Conservation (phyloP, 35 echinoderm and acorn worm genomes). For the Ophiothrix spiculata region DNA sequence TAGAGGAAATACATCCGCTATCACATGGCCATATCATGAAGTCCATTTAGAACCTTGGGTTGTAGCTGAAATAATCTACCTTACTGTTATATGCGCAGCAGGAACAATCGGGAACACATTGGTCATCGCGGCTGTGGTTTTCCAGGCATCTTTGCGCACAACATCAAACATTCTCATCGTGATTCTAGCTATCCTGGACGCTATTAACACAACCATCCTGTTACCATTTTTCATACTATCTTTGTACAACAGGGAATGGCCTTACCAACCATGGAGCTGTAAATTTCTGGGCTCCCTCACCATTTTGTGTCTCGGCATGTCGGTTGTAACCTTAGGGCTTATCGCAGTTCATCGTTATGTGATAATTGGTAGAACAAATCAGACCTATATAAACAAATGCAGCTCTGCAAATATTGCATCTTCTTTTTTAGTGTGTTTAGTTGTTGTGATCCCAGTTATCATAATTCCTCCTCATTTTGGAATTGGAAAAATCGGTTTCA, state of each 20-base stretch:
- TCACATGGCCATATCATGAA: neutral
- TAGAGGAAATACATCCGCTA: too few species aligned
- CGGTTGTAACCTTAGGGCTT: slow-evolving; percentile 50
- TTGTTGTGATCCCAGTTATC: slow-evolving; percentile 16
- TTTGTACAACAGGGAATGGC: slow-evolving; percentile 54
- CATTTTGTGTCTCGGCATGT: slow-evolving; percentile 56
- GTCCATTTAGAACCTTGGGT: neutral
- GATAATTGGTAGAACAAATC: slow-evolving; percentile 59
- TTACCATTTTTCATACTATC: slow-evolving; percentile 64
- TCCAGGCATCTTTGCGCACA: slow-evolving; percentile 48
- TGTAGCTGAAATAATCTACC: slow-evolving; percentile 40
- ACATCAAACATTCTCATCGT: slow-evolving; percentile 65
- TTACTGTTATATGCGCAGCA: slow-evolving; percentile 36
- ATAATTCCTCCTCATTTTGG: slow-evolving; percentile 49
- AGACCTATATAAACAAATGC: slow-evolving; percentile 45
- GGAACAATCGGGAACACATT: slow-evolving; percentile 75
- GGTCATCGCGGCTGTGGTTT: slow-evolving; percentile 64
- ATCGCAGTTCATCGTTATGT: slow-evolving; percentile 73
- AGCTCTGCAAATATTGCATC: slow-evolving; percentile 18
- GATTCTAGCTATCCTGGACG: slow-evolving; percentile 46
- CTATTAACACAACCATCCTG: slow-evolving; percentile 31
- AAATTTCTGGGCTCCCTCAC: slow-evolving; percentile 61
- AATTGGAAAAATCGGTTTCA: slow-evolving; percentile 66
- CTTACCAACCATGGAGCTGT: slow-evolving; percentile 34
- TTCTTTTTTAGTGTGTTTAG: neutral